A percentile compares a stretch with the other conserved stretches of the same genome.
Conservation (phyloP, 2,797 vertebrate species). For the Ciconia nigra region DNA sequence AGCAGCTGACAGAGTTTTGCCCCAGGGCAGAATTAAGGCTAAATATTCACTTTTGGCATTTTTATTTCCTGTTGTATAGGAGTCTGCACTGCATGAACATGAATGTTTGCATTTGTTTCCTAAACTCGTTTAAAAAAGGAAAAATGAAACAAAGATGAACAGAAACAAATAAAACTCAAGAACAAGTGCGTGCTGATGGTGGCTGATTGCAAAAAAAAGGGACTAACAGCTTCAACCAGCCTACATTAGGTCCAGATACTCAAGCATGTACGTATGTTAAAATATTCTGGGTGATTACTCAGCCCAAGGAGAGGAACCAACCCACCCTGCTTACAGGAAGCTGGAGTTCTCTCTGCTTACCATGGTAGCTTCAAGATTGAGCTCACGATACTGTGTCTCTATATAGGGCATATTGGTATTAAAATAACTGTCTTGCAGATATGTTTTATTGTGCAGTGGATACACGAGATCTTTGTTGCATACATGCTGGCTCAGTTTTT, state of each 20-base stretch:
- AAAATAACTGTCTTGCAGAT: conserved; percentile 31
- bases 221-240: not conserved
- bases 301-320: not conserved
- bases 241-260: not conserved
- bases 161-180: not conserved
- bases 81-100: not conserved
- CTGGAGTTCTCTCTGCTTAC: not conserved
- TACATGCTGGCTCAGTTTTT: conserved; percentile 40
- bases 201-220: not conserved
- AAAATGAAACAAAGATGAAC: not conserved
- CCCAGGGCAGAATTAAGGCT: not conserved
- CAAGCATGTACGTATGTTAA: not conserved
- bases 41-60: not conserved
- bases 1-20: not conserved
- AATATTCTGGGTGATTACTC: not conserved
- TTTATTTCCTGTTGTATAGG: not conserved
- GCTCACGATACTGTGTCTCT: not conserved
- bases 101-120: not conserved
- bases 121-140: not conserved
- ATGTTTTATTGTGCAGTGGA: not conserved
- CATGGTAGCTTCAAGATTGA: not conserved
- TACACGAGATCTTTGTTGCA: not conserved
- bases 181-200: not conserved
- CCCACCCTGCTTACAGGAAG: not conserved
- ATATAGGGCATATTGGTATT: not conserved